A percentile compares a stretch with the other conserved stretches of the same genome.
Evolutionary conservation across 2,888 invertebrate species (phyloP).

Genomic region (Fissipunctia ypsillon): DNA sequence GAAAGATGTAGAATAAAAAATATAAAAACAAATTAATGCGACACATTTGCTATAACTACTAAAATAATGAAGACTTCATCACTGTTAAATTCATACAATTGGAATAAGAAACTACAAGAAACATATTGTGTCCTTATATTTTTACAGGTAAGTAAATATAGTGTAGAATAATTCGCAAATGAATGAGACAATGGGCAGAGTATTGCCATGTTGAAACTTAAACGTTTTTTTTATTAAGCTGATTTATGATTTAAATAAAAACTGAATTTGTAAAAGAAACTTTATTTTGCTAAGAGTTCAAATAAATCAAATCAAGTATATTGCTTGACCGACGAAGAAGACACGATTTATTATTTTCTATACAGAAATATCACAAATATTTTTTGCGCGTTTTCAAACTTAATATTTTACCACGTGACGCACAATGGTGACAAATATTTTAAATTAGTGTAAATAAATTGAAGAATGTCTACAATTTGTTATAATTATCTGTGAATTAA

Average conservation of each 20-base stretch:
- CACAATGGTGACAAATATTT: slow-evolving; percentile 28
- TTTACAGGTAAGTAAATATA: slow-evolving; percentile 23
- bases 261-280: slow-evolving; percentile 1
- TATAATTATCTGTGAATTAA: slow-evolving; percentile 2
- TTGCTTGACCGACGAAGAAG: slow-evolving; percentile 7
- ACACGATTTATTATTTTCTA: slow-evolving; percentile 6
- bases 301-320: slow-evolving; percentile 9
- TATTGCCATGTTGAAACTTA: slow-evolving; percentile 9
- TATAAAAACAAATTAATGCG: background rate
- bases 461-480: background rate
- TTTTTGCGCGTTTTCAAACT: slow-evolving; percentile 20
- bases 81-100: slow-evolving; percentile 23
- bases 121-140: slow-evolving; percentile 20
- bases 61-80: slow-evolving; percentile 22
- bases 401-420: slow-evolving; percentile 40
- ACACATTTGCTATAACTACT: background rate
- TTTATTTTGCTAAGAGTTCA: slow-evolving; percentile 9
- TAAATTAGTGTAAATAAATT: background rate
- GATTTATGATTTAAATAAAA: slow-evolving; percentile 3
- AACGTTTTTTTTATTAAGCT: slow-evolving; percentile 9
- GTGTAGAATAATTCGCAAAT: slow-evolving; percentile 21
- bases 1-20: slow-evolving; percentile 17
- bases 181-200: background rate
- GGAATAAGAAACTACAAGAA: slow-evolving; percentile 10
- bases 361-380: slow-evolving; percentile 17